phyloP scores from a whole-genome alignment of 2,797 vertebrate species.

The Megaceryle alcyon region DNA sequence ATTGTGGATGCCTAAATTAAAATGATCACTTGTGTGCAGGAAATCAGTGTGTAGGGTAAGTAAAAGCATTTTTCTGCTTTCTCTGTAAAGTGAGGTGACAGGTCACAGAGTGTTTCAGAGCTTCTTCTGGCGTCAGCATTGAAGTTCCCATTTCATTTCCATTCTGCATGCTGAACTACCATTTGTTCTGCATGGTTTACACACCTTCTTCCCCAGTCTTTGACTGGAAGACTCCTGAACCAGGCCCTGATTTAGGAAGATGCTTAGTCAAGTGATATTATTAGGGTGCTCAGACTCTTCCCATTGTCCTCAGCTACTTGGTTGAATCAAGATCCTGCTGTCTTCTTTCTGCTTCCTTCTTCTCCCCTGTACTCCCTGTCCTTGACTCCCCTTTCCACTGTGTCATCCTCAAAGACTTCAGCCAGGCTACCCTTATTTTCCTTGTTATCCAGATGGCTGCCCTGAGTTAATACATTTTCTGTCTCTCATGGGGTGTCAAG shows the following conservation, averaged over 20 bases:
- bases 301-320: not conserved
- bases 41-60: not conserved
- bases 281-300: not conserved
- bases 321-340: not conserved
- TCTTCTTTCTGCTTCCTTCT: not conserved
- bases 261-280: not conserved
- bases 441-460: not conserved
- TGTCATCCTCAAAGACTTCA: not conserved
- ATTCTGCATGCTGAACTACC: not conserved
- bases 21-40: not conserved
- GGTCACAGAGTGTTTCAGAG: not conserved
- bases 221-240: not conserved
- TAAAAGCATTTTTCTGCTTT: not conserved
- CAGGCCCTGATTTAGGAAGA: not conserved
- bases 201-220: not conserved
- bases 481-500: not conserved
- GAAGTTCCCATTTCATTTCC: not conserved
- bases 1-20: not conserved
- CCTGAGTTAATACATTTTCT: not conserved
- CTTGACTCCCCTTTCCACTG: not conserved
- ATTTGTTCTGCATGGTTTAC: not conserved
- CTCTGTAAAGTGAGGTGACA: not conserved
- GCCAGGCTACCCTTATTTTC: not conserved
- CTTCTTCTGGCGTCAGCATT: not conserved
- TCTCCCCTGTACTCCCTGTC: not conserved